Evolutionary conservation across 2,888 invertebrate species (phyloP), one percentile per base, ranked within the genome.

Genomic region (Ormyrus labotus): DNA sequence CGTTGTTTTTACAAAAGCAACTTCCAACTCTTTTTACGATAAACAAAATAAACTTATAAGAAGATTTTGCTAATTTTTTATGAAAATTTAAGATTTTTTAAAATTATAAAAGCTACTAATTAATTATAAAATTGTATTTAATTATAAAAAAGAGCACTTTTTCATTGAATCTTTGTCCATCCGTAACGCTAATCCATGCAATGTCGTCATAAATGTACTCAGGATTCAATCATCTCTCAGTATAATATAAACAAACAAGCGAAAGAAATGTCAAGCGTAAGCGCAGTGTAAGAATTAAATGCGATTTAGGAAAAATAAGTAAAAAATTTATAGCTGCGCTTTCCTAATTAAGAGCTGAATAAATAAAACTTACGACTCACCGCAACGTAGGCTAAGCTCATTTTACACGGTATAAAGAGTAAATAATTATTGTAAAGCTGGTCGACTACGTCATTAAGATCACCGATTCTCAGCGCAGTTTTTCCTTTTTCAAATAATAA

Each of bases 311-410:
- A 78, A 19, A 13, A 67, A 34, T 34, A 34, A 34, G 34, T 2
- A 10, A 67, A 13, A 64, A 67, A 80, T 83, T 80, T 78, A 34
- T 34, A 84, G 85, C 86, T 83, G 84, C 86, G 86, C 85, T 87
- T 88, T 88, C 85, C 85, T 85, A 86, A 82, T 75, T 74, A 63
- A 64, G 58, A 70, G 57, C 64, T 71, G 50, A 78, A 50, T 60
- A 2, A 51, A 55, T 58, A 55, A 67, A 55, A 77, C 68, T 34
- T 72, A 68, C 67, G 67, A 50, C 72, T 72, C 60, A 55, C 19
- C 71, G 45, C 45, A 55, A 10, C 9, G 13, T 77, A 77, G 77
- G 57, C 63, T 77, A 77, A 70, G 70, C 58, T 77, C 55, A 57
- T 77, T 76, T 76, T 76, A 75, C 75, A 53, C 68, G 13, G 10